Conservation (phyloP, 92 coral and sea anemone genomes). For the Porites cylindrica region DNA sequence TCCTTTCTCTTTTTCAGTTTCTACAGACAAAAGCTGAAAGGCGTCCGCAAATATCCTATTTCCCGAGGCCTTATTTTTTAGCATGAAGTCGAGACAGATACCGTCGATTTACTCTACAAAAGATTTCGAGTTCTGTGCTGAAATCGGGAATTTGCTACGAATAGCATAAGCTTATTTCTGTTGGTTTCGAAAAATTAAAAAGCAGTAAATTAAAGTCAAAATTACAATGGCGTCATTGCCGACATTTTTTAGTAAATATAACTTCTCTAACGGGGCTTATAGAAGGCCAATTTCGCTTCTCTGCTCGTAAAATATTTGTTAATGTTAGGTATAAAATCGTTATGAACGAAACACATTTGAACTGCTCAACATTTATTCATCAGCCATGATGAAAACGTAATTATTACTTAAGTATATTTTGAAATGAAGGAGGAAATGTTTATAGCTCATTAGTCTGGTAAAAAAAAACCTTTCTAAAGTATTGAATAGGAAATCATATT, state of each 20-base stretch:
- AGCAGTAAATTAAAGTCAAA: not conserved
- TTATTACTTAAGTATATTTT: not conserved
- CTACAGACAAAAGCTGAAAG: too few species aligned
- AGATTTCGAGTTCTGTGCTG: too few species aligned
- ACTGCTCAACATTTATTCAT: not conserved
- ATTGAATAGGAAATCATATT: not conserved
- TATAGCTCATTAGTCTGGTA: not conserved
- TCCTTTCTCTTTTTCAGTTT: too few species aligned
- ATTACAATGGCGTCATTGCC: not conserved
- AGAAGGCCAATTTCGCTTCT: not conserved
- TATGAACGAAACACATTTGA: not conserved
- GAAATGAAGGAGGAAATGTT: not conserved
- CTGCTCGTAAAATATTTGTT: not conserved
- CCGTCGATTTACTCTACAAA: not conserved
- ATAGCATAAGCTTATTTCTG: not conserved
- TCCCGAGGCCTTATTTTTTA: too few species aligned
- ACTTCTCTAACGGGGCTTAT: not conserved
- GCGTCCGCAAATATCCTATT: too few species aligned
- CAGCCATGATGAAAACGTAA: too few species aligned
- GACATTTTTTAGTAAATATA: not conserved
- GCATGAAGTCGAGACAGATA: too few species aligned
- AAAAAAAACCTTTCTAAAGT: not conserved
- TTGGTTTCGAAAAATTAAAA: not conserved
- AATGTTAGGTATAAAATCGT: too few species aligned
- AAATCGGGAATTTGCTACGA: too few species aligned